phyloP scores from a whole-genome alignment of 2,888 invertebrate species.

The Eudemis profundana region DNA sequence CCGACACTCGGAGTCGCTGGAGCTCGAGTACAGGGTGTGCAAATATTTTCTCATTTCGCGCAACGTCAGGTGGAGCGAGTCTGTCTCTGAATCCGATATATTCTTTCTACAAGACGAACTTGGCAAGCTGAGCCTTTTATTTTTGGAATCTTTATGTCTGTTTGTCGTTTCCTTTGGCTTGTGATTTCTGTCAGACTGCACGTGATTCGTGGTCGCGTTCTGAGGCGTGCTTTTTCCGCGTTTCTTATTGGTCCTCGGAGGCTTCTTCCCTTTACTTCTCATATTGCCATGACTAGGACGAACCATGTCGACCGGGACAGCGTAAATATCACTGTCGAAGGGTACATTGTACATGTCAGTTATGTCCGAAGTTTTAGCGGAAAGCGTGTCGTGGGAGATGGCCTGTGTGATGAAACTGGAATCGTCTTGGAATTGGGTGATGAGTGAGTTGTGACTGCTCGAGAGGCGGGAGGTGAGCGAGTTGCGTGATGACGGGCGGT shows the following conservation, averaged over 20 bases:
- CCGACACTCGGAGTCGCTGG: conserved; percentile 87
- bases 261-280: conserved; percentile 73
- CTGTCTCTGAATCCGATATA: conserved; percentile 85
- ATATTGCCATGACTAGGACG: conserved; percentile 80
- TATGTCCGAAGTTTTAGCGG: conserved; percentile 89
- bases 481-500: conserved; percentile 90
- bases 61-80: conserved; percentile 92
- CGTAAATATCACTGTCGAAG: conserved; percentile 94
- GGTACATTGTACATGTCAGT: conserved; percentile 95
- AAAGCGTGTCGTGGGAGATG: conserved; percentile 93
- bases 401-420: conserved; percentile 95
- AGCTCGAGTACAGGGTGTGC: conserved; percentile 92
- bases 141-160: conserved; percentile 72
- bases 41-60: conserved; percentile 94
- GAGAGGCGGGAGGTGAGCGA: conserved; percentile 92
- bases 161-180: conserved; percentile 62
- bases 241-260: conserved; percentile 69
- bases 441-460: conserved; percentile 93
- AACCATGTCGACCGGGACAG: conserved; percentile 93
- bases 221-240: conserved; percentile 71
- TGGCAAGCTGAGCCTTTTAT: conserved; percentile 89
- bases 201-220: conserved; percentile 56
- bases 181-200: conserved; percentile 59
- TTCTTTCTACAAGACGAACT: conserved; percentile 86
- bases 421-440: conserved; percentile 91